Percentiles rank a stretch among this genome's conserved stretches.
These are phyloP conservation scores for roundworm (Caenorhabditis elegans) DNA, from an alignment of 1,140 invertebrate species.

Conservation along the genomic window DNA sequence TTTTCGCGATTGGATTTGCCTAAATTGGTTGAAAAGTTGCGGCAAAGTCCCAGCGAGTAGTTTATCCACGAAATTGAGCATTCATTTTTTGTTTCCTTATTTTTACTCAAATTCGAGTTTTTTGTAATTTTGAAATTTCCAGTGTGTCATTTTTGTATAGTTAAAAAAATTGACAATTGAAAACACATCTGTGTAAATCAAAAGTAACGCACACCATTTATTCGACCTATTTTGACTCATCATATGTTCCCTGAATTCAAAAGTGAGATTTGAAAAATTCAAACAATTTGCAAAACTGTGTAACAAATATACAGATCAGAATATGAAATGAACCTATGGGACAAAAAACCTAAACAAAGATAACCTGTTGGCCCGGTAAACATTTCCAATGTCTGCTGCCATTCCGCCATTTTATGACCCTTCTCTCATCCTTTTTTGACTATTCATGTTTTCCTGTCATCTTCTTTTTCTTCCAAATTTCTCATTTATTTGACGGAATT, in stretches of 20 bases:
- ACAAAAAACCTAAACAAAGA: not conserved
- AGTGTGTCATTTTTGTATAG: too few relatives aligned
- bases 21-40: too few relatives aligned
- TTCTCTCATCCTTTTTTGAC: conserved; percentile 13
- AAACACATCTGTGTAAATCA: too few relatives aligned
- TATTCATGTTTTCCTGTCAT: conserved; percentile 16
- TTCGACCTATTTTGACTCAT: not conserved
- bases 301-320: not conserved
- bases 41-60: too few relatives aligned
- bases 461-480: not conserved
- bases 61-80: too few relatives aligned
- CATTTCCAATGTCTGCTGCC: conserved; percentile 2
- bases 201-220: too few relatives aligned
- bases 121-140: too few relatives aligned
- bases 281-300: not conserved
- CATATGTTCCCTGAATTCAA: not conserved
- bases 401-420: conserved; percentile 20
- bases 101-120: too few relatives aligned
- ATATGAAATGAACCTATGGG: not conserved
- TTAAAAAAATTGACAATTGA: too few relatives aligned
- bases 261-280: too few relatives aligned
- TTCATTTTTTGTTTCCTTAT: too few relatives aligned
- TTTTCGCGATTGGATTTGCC: too few relatives aligned
- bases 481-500: not conserved
- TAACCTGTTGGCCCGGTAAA: conserved; percentile 2